Base-by-base conservation (phyloP, 2,888 invertebrate species). In the Megalurothrips usitatus region DNA sequence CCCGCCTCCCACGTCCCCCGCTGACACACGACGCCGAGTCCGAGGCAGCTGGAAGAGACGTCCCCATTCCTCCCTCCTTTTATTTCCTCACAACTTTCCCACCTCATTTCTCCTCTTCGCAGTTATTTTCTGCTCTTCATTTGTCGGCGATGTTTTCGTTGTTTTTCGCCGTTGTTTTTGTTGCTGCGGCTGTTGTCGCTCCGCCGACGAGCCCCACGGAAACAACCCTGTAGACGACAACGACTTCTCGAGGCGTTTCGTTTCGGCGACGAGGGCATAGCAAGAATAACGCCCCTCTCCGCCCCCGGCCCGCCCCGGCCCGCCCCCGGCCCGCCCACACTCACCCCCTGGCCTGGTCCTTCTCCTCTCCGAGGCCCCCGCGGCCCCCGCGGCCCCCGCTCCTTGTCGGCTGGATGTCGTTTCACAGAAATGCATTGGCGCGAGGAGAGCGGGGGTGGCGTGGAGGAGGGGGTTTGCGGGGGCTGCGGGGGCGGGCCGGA, bases 401-500 rank as follows among this genome's bases (percentile, higher is more conserved):
- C 23, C 68, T 26, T 75, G 68, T 75, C 68, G 68, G 68, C 68
- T 75, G 68, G 23, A 23, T 75, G 68, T 75, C 68, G 68, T 75
- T 75, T 26, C 68, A 75, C 68, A 75, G 68, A 75, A 75, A 75
- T 75, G 68, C 68, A 75, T 75, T 75, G 68, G 68, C 68, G 68
- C 68, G 68, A 23, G 26, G 68, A 75, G 26, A 26, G 68, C 23
- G 26, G 23, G 23, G 23, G 23, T 6, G 68, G 23, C 8, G 8
- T 23, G 68, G 68, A 6, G 63, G 63, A 2, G 68, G 68, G 23
- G 68, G 23, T n/a, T n/a, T n/a, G n/a, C n/a, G 23, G 68, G 4
- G 68, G 26, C n/a, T n/a, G 68, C 26, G 9, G 26, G 26, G 26
- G 68, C 26, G 26, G 4, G 68, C 26, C 68, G 2, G 34, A 43